A percentile compares a stretch with the other conserved stretches of the same genome.
phyloP scores from a whole-genome alignment of 2,888 invertebrate species.

The Erpobdella octoculata region DNA sequence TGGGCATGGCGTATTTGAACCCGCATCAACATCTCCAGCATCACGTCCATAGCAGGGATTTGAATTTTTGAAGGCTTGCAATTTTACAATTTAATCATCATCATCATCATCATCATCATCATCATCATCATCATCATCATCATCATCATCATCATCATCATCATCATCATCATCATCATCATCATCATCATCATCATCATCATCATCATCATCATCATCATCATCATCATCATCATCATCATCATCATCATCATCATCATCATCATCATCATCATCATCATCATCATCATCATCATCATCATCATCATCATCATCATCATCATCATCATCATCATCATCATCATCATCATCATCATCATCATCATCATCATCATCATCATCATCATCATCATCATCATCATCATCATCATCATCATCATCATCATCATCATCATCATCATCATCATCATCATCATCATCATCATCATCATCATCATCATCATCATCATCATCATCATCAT shows the following conservation, averaged over 20 bases:
- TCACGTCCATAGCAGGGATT: slow-evolving; percentile 9
- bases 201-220: slow-evolving; percentile 26
- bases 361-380: slow-evolving; percentile 29
- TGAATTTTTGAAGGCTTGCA: neutral
- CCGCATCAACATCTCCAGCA: neutral
- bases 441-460: slow-evolving; percentile 19
- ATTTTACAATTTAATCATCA: no score
- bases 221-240: slow-evolving; percentile 16
- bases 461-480: slow-evolving; percentile 4
- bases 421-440: slow-evolving; percentile 30
- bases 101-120: slow-evolving; percentile 27
- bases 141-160: slow-evolving; percentile 17
- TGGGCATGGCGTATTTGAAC: neutral
- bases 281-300: slow-evolving; percentile 29
- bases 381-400: slow-evolving; percentile 30
- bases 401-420: slow-evolving; percentile 28
- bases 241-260: slow-evolving; percentile 21
- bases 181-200: slow-evolving; percentile 33
- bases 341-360: slow-evolving; percentile 28
- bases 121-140: slow-evolving; percentile 22
- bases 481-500: slow-evolving; percentile 13
- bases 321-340: slow-evolving; percentile 27
- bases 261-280: slow-evolving; percentile 28
- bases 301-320: slow-evolving; percentile 28
- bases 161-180: slow-evolving; percentile 32